Evolutionary conservation across 2,113 vertebrate genomes (phyloP), one percentile per base, ranked within the genome.

Genomic region (Cyrtonyx montezumae): DNA sequence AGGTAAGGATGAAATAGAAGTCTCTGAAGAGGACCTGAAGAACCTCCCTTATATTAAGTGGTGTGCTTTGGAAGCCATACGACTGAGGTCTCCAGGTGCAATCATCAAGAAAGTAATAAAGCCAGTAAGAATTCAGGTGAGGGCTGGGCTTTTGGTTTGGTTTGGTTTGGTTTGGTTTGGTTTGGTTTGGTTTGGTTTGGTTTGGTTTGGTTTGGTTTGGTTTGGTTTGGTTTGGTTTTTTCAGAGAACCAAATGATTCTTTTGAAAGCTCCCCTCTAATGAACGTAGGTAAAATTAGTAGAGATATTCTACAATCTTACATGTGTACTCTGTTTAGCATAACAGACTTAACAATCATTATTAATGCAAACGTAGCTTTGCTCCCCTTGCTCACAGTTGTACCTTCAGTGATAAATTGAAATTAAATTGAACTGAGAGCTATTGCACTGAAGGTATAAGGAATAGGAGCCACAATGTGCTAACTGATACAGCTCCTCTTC

Each of bases 31-130:
- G 42, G 96, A 98, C 42, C 95, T 98, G 66, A 97, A 97, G 93
- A 97, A 96, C 84, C 97, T 98, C 25, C 91, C 93, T 26, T 97
- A 98, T 45, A 95, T 98, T 77, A 98, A 98, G 75, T 98, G 97
- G 97, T 98, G 98, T 76, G 88, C 97, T 95, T 96, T 98, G 94
- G 98, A 99, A 97, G 94, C 98, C 32, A 96, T 98, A 91, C 92
- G 98, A 16, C 95, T 98, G 79, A 96, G 98, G 85, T 96, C 98
- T 26, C 98, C 98, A 8, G 98, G 98, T 59, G 91, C 97, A 76
- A 98, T 98, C 91, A 94, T 97, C 71, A 98, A 98, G 92, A 98
- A 98, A 96, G 98, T 98, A 40, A 69, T 98, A 40, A 97, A 97
- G 34, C 98, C 98, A 19, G 85, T 99, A 61, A 97, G 91, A 96